phyloP scores from a whole-genome alignment of 2,113 vertebrate genomes.

The Vulpes ferrilata region DNA sequence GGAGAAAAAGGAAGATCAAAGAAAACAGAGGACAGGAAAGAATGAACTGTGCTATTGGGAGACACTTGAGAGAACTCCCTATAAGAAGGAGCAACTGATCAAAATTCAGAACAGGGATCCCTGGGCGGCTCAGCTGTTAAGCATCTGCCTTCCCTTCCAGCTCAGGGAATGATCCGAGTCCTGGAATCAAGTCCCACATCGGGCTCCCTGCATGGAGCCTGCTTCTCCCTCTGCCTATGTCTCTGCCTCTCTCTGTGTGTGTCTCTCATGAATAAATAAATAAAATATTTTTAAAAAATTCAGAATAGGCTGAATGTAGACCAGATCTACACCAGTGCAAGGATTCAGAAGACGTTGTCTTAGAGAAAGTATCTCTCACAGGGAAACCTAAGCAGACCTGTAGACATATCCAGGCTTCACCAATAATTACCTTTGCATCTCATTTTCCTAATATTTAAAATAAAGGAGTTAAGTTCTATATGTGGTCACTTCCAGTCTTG shows the following conservation, averaged over 20 bases:
- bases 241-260: no score
- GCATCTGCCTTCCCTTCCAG: no score
- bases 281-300: no score
- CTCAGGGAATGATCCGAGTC: no score
- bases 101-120: not conserved
- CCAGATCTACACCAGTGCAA: accelerated
- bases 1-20: not conserved
- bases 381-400: not conserved
- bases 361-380: not conserved
- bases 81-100: not conserved
- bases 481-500: not conserved
- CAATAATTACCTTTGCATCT: not conserved
- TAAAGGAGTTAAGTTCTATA: not conserved
- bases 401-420: not conserved
- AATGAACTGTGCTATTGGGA: not conserved
- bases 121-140: no score
- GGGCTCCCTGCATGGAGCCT: no score
- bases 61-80: not conserved
- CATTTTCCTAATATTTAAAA: constrained; percentile 55
- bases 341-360: not conserved
- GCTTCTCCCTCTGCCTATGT: no score
- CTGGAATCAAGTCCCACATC: no score
- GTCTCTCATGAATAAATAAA: no score
- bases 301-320: not conserved
- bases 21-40: not conserved